Percentiles rank a stretch among this genome's conserved stretches.
phyloP scores from a whole-genome alignment of 2,113 vertebrate genomes.

The Carassius gibelio region DNA sequence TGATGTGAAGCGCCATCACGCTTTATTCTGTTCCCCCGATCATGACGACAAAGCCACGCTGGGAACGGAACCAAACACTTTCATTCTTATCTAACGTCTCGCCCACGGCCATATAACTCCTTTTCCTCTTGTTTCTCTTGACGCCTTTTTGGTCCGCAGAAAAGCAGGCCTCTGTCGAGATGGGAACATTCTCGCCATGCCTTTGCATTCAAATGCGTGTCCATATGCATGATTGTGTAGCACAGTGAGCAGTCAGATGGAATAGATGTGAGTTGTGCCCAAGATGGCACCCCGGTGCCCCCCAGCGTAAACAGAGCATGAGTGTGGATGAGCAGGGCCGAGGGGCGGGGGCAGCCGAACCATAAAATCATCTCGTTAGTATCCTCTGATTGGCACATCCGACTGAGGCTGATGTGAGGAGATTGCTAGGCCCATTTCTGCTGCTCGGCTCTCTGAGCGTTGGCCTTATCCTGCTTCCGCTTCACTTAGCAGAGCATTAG shows the following conservation, averaged over 20 bases:
- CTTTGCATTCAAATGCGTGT: not conserved
- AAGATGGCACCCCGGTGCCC: constrained; percentile 51
- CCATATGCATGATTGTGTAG: constrained; percentile 36
- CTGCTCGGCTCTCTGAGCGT: not conserved
- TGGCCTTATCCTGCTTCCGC: constrained; percentile 24
- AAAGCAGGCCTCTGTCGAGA: constrained; percentile 15
- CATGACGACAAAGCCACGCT: constrained; percentile 57
- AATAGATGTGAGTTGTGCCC: constrained; percentile 43
- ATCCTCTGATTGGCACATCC: constrained; percentile 49
- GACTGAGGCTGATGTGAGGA: constrained; percentile 40
- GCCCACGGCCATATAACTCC: constrained; percentile 66
- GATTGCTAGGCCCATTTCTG: constrained; percentile 15
- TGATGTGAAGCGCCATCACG: constrained; percentile 12
- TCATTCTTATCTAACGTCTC: constrained; percentile 73
- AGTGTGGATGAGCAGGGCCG: constrained; percentile 26
- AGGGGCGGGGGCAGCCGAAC: constrained; percentile 41
- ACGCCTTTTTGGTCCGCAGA: not conserved
- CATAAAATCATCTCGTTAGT: constrained; percentile 57
- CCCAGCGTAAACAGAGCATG: constrained; percentile 42
- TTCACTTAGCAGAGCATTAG: constrained; percentile 39
- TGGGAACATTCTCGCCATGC: not conserved
- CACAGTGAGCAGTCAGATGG: constrained; percentile 39
- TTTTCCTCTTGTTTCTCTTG: constrained; percentile 30
- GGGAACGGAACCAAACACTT: constrained; percentile 66
- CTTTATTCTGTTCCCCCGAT: constrained; percentile 37